Evolutionary conservation across 2,797 vertebrate species (phyloP), one percentile per base, ranked within the genome.

Genomic region (Gallinago solitaria): DNA sequence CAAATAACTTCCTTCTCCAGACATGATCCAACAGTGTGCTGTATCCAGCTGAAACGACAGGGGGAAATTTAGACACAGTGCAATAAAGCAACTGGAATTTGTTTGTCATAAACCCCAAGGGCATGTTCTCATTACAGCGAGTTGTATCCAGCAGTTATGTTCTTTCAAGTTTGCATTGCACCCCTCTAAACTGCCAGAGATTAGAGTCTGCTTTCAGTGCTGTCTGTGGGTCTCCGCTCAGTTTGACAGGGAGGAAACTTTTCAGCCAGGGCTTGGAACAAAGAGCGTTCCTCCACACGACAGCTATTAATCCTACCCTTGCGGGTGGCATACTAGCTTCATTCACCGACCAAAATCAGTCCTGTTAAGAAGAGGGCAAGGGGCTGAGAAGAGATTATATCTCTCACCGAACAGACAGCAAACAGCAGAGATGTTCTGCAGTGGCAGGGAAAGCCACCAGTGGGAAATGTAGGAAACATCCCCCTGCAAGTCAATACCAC

Each of bases 51-150:
- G 71, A 79, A 96, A 47, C 5, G 9, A 75, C 54, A 48, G 64
- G 25, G 82, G 86, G 71, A 85, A 95, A 60, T 69, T 86, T 68
- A 88, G 63, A 86, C 76, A 92, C 87, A 90, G 79, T 88, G 45
- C 53, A 83, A 70, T 87, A 95, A 67, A 87, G 48, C 71, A 82
- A 68, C 83, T 93, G 91, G 89, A 88, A 93, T 86, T 90, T 85
- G 79, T 82, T 83, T 88, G 89, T 85, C 83, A 82, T 85, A 85
- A 88, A 68, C 68, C 73, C 68, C 59, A 41, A 60, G 68, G 89
- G 73, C 76, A 54, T 51, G 59, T 88, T 86, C 80, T 92, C 83
- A 59, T 85, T 93, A 92, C 61, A 90, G 61, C 2, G 16, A 87
- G 75, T 75, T 65, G 37, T 82, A 89, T 89, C 86, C 89, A 91